A percentile compares a stretch with the other conserved stretches of the same genome.
These are phyloP conservation scores for Megaceryle alcyon DNA, from an alignment of 2,797 vertebrate species.

Conservation along the genomic window DNA sequence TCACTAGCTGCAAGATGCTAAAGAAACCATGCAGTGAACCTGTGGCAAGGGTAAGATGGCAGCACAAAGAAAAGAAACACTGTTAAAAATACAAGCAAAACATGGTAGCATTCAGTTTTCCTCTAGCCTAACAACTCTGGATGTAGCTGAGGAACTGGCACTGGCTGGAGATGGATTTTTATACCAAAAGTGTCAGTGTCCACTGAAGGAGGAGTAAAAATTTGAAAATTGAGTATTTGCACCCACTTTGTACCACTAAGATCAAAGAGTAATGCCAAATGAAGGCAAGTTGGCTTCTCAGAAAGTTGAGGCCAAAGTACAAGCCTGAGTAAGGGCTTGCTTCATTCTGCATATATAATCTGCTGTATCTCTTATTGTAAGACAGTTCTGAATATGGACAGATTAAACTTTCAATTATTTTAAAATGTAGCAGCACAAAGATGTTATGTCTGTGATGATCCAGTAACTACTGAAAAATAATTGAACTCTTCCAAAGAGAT, in stretches of 20 bases:
- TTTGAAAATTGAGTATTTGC: not conserved
- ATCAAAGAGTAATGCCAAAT: not conserved
- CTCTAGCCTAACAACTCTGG: not conserved
- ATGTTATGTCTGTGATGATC: not conserved
- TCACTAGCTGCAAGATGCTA: not conserved
- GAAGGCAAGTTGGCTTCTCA: not conserved
- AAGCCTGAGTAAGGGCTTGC: not conserved
- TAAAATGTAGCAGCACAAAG: not conserved
- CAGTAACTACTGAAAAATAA: not conserved
- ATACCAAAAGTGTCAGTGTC: not conserved
- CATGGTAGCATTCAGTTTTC: not conserved
- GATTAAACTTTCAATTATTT: not conserved
- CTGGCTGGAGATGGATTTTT: not conserved
- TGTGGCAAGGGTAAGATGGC: not conserved
- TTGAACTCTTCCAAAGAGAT: not conserved
- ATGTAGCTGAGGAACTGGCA: not conserved
- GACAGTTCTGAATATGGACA: not conserved
- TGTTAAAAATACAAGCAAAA: not conserved
- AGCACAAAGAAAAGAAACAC: not conserved
- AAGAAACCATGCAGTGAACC: not conserved
- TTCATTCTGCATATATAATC: not conserved
- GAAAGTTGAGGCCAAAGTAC: not conserved
- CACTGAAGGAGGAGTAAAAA: not conserved
- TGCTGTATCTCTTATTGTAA: not conserved
- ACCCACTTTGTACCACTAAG: not conserved